Conservation (phyloP, 1,140 invertebrate genomes). For the Cyclargus thomasi region DNA sequence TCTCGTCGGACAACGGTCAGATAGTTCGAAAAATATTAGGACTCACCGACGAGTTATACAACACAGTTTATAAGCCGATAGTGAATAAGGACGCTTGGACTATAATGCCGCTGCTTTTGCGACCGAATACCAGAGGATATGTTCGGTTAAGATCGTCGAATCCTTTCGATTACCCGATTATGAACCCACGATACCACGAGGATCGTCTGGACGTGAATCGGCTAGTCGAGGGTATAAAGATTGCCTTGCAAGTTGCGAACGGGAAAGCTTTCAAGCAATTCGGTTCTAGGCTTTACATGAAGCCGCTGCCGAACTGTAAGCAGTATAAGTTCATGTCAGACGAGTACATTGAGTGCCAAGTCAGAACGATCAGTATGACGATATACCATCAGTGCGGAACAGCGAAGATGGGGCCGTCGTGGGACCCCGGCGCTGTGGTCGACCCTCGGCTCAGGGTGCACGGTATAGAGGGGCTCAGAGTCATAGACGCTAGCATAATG, state of each 20-base stretch:
- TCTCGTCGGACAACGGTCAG: conserved; percentile 85
- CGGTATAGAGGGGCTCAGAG: conserved; percentile 84
- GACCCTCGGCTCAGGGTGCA: conserved; percentile 86
- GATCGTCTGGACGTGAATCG: conserved; percentile 85
- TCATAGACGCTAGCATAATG: conserved; percentile 93
- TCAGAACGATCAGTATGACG: conserved; percentile 89
- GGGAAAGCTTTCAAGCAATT: conserved; percentile 88
- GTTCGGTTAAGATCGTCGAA: conserved; percentile 84
- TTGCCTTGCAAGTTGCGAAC: conserved; percentile 82
- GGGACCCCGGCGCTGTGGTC: conserved; percentile 86
- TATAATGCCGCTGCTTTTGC: conserved; percentile 86
- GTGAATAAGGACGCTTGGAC: conserved; percentile 87
- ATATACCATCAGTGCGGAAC: conserved; percentile 90
- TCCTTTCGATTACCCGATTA: conserved; percentile 89
- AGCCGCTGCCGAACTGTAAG: conserved; percentile 86
- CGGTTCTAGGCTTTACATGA: conserved; percentile 82
- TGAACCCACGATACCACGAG: conserved; percentile 92
- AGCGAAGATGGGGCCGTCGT: conserved; percentile 88
- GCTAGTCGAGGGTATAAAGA: conserved; percentile 88
- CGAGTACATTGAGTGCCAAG: conserved; percentile 89
- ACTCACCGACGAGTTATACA: conserved; percentile 86
- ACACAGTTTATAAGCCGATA: conserved; percentile 85
- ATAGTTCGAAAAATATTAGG: conserved; percentile 87
- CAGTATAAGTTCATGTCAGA: conserved; percentile 83
- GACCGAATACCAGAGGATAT: conserved; percentile 87